phyloP scores from a whole-genome alignment of 2,888 invertebrate species.

The Arctia plantaginis region DNA sequence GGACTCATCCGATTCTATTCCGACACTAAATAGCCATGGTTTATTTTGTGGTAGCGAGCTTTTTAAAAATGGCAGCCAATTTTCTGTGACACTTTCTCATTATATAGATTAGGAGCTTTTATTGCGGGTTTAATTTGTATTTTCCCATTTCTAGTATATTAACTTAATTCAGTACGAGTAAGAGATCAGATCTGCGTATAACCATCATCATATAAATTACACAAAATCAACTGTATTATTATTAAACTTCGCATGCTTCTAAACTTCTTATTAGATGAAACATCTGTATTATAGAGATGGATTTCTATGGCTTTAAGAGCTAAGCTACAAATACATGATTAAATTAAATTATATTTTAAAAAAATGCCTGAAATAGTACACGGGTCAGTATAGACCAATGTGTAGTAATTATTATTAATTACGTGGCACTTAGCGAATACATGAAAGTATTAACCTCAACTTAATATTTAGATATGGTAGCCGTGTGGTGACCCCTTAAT shows the following conservation, averaged over 20 bases:
- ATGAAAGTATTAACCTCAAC: not conserved
- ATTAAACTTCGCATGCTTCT: not conserved
- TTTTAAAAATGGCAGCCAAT: constrained; percentile 67
- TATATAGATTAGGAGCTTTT: constrained; percentile 30
- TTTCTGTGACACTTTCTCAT: constrained; percentile 38
- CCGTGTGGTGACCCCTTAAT: no score
- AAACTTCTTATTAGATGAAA: no score
- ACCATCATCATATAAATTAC: no score
- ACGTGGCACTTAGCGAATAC: no score
- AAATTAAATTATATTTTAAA: no score
- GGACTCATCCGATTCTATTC: constrained; percentile 76
- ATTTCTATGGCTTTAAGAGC: not conserved
- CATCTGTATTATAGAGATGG: not conserved
- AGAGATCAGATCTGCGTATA: no score
- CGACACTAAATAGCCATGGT: constrained; percentile 74
- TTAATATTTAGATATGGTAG: no score
- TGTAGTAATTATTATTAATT: no score
- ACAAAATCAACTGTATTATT: not conserved
- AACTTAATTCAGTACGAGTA: not conserved
- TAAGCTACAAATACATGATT: no score
- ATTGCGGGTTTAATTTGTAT: constrained; percentile 12
- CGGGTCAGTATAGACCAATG: not conserved
- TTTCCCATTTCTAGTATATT: not conserved
- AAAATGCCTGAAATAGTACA: not conserved
- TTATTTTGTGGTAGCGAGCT: constrained; percentile 74